A percentile compares a stretch with the other conserved stretches of the same genome.
Evolutionary conservation across 2,797 vertebrate genomes (phyloP).

Genomic region (Ctenosaura bakeri): DNA sequence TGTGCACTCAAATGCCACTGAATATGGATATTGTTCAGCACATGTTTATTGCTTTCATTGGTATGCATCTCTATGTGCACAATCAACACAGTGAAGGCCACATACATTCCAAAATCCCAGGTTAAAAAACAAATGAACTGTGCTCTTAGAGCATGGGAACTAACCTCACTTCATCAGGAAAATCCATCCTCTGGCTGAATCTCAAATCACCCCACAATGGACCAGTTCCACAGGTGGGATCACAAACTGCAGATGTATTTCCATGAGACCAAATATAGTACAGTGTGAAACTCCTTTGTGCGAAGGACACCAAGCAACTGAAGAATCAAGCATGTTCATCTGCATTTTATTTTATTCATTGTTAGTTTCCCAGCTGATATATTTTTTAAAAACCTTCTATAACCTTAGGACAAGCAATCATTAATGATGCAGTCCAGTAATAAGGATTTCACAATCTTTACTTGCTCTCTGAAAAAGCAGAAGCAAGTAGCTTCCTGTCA

Average conservation of each 20-base stretch:
- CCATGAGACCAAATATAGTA: neutral
- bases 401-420: conserved; percentile 59
- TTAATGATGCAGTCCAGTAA: conserved; percentile 73
- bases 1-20: neutral
- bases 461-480: conserved; percentile 74
- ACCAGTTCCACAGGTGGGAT: neutral
- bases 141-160: no score
- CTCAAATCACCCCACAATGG: no score
- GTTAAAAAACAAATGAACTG: no score
- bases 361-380: conserved; percentile 63
- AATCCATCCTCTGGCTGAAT: no score
- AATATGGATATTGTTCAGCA: neutral
- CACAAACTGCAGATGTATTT: neutral
- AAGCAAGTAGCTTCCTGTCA: conserved; percentile 78
- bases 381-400: conserved; percentile 55
- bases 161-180: no score
- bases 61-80: neutral
- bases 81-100: no score
- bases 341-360: conserved; percentile 51
- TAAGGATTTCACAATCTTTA: conserved; percentile 73
- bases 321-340: conserved; percentile 60
- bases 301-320: conserved; percentile 32
- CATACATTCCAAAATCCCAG: no score
- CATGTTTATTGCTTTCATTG: no score
- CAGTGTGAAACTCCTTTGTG: conserved; percentile 20